Conservation (phyloP, 2,797 vertebrate genomes). For the Ispidina lecontei region DNA sequence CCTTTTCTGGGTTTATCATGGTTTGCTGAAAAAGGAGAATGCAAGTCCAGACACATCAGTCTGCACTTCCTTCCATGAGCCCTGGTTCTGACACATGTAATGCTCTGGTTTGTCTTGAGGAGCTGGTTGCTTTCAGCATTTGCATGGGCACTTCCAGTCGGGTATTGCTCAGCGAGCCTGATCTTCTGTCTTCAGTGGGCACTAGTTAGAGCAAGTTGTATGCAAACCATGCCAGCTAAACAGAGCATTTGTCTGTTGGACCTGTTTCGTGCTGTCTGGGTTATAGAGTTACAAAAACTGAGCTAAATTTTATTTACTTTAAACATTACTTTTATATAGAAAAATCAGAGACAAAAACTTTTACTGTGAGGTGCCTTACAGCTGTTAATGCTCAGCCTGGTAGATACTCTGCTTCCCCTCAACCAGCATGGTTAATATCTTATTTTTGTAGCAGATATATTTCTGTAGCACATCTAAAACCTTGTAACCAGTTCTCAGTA, state of each 20-base stretch:
- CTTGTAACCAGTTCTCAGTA: neutral
- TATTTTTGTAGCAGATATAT: neutral
- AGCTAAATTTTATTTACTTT: neutral
- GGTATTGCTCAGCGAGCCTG: neutral
- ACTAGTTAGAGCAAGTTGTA: neutral
- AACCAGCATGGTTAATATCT: neutral
- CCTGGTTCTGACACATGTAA: constrained; percentile 13
- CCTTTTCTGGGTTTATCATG: neutral
- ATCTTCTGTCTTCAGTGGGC: constrained; percentile 8
- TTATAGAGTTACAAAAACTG: neutral
- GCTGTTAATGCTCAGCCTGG: neutral
- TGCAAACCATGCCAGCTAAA: neutral
- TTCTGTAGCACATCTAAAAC: neutral
- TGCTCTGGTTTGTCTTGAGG: constrained; percentile 52
- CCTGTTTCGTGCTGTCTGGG: neutral
- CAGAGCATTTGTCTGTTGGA: neutral
- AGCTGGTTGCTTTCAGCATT: constrained; percentile 40
- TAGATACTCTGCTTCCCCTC: neutral
- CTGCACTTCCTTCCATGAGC: neutral
- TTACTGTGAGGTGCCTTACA: too few species aligned
- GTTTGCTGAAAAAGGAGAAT: neutral
- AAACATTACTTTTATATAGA: neutral
- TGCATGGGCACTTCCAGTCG: constrained; percentile 40
- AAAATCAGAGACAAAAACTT: neutral
- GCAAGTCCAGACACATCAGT: constrained; percentile 48